Conservation (phyloP, 2,113 vertebrate genomes). For the Scomber japonicus region DNA sequence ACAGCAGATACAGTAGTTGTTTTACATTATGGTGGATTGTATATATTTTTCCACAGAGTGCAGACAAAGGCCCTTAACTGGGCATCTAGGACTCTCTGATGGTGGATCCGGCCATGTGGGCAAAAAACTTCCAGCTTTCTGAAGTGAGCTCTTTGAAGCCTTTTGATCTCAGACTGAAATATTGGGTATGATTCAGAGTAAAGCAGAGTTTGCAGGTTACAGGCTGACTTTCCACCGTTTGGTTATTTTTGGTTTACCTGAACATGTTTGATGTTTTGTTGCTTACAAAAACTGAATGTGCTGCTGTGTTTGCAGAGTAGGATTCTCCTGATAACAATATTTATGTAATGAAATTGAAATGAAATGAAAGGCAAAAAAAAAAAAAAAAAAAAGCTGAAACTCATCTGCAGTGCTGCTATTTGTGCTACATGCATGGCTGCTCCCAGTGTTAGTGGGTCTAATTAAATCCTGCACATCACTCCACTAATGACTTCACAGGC, state of each 20-base stretch:
- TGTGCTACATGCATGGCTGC: constrained; percentile 52
- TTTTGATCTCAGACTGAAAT: background rate
- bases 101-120: too few relatives aligned
- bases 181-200: background rate
- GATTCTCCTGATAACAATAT: background rate
- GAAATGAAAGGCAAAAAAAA: background rate
- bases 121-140: too few relatives aligned
- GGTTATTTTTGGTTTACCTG: background rate
- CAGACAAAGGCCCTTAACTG: too few relatives aligned
- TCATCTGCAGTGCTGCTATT: constrained; percentile 51
- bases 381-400: constrained; percentile 7
- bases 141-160: too few relatives aligned
- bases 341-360: constrained; percentile 37
- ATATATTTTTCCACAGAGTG: too few relatives aligned
- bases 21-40: background rate
- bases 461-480: constrained; percentile 64
- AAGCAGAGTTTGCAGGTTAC: background rate
- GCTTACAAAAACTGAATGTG: background rate
- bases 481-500: constrained; percentile 59
- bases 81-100: too few relatives aligned
- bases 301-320: constrained; percentile 5
- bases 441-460: constrained; percentile 40
- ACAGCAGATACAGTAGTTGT: background rate
- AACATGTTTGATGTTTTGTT: constrained; percentile 4
- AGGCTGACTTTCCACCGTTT: background rate